These are phyloP conservation scores for Scophthalmus maximus DNA, from an alignment of 2,113 vertebrate species.

Conservation along the genomic window DNA sequence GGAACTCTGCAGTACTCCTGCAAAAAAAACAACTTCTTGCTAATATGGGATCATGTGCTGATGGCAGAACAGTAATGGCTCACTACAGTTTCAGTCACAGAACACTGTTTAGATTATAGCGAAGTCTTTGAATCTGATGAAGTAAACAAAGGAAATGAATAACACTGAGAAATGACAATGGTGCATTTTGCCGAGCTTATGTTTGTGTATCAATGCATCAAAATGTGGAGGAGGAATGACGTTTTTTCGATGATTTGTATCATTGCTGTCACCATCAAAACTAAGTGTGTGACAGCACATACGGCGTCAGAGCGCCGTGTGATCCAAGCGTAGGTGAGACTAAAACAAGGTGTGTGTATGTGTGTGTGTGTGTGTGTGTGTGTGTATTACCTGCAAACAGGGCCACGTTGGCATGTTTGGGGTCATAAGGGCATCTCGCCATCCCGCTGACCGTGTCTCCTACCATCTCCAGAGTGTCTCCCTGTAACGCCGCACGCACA, in stretches of 20 bases:
- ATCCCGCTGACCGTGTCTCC: slow-evolving; percentile 95
- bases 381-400: slow-evolving; percentile 89
- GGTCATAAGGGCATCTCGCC: slow-evolving; percentile 96
- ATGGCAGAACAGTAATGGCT: slow-evolving; percentile 32
- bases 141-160: slow-evolving; percentile 31
- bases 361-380: too few species aligned
- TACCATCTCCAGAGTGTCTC: slow-evolving; percentile 90
- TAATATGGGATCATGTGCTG: slow-evolving; percentile 42
- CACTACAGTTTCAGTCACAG: slow-evolving; percentile 29
- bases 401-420: slow-evolving; percentile 95
- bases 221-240: background rate
- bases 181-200: background rate
- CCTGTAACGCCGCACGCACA: slow-evolving; percentile 75
- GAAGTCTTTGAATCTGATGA: slow-evolving; percentile 31
- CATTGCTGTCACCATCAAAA: background rate
- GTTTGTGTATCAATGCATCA: background rate
- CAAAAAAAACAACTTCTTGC: background rate
- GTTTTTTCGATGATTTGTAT: background rate
- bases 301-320: background rate
- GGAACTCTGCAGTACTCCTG: slow-evolving; percentile 8
- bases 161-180: background rate
- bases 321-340: too few species aligned
- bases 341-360: background rate
- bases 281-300: too few species aligned
- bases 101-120: slow-evolving; percentile 40